These are phyloP conservation scores for Enteromius mattozi DNA, from an alignment of 2,797 vertebrate species.

Conservation along the genomic window DNA sequence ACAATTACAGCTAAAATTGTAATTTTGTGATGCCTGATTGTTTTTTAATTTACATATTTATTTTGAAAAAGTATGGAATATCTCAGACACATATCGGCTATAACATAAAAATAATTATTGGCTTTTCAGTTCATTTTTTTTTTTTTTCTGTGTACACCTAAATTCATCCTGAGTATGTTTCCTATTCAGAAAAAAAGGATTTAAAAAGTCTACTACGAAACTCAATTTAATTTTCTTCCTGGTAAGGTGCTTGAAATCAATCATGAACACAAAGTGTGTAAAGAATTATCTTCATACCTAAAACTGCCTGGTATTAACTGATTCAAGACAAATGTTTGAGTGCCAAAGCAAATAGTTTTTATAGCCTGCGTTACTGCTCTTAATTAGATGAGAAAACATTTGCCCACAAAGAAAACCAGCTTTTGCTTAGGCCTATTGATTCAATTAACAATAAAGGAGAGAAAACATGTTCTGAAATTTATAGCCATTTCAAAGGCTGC, in stretches of 20 bases:
- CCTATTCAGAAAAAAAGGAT: neutral
- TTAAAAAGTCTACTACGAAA: neutral
- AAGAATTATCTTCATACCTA: constrained; percentile 10
- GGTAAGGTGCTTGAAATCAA: neutral
- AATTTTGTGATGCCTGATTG: neutral
- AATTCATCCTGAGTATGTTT: neutral
- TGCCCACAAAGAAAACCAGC: neutral
- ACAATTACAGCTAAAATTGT: neutral
- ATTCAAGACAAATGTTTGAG: neutral
- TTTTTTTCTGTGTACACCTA: neutral
- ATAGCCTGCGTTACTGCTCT: neutral
- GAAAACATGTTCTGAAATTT: constrained; percentile 11
- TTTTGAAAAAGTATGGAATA: neutral
- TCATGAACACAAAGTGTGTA: neutral
- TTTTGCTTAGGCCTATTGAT: neutral
- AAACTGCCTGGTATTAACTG: constrained; percentile 14
- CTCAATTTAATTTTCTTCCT: neutral
- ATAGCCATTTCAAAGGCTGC: neutral
- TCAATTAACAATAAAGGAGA: neutral
- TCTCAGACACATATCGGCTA: neutral
- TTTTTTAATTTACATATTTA: neutral
- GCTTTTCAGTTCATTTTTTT: neutral
- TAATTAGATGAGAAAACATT: constrained; percentile 1
- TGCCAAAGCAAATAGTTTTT: neutral
- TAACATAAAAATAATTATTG: neutral